Evolutionary conservation across 2,888 invertebrate species (phyloP).

Genomic region (Lordiphosa fenestrarum): DNA sequence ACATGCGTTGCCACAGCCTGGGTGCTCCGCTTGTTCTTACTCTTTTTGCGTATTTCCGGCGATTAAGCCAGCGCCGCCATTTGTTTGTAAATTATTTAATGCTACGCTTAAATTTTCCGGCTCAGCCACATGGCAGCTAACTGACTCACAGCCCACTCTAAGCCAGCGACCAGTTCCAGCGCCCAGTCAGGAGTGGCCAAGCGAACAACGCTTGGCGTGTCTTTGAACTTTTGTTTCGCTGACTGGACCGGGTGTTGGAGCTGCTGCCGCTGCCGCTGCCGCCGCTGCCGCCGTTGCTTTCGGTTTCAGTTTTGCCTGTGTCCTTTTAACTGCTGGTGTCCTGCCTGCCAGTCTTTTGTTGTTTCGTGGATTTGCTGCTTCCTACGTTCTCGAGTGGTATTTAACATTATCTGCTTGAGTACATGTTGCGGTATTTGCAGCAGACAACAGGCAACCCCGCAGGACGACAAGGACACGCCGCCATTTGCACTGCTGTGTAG

Average conservation of each 20-base stretch:
- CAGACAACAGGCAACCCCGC: constrained; percentile 60
- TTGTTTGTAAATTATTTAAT: constrained; percentile 77
- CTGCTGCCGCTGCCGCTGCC: too few relatives aligned
- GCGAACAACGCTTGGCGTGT: constrained; percentile 28
- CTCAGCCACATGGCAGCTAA: constrained; percentile 40
- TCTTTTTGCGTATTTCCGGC: constrained; percentile 59
- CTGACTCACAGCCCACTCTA: constrained; percentile 23
- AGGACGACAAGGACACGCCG: constrained; percentile 59
- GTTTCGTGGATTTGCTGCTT: constrained; percentile 71
- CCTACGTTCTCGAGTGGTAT: constrained; percentile 67
- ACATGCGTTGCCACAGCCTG: constrained; percentile 61
- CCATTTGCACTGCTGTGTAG: constrained; percentile 44
- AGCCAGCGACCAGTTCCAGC: constrained; percentile 9
- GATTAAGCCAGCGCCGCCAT: constrained; percentile 63
- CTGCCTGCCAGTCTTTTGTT: constrained; percentile 60
- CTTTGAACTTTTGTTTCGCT: constrained; percentile 65
- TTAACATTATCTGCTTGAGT: constrained; percentile 77
- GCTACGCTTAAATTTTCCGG: constrained; percentile 76
- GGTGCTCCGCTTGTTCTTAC: not conserved
- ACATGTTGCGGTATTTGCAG: constrained; percentile 77
- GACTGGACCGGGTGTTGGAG: constrained; percentile 26
- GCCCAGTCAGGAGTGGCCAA: constrained; percentile 28
- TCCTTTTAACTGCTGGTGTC: constrained; percentile 62
- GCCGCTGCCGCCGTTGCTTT: too few relatives aligned
- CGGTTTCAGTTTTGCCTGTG: constrained; percentile 64